phyloP scores from a whole-genome alignment of 1,140 invertebrate species.

The Danaus melanippus region DNA sequence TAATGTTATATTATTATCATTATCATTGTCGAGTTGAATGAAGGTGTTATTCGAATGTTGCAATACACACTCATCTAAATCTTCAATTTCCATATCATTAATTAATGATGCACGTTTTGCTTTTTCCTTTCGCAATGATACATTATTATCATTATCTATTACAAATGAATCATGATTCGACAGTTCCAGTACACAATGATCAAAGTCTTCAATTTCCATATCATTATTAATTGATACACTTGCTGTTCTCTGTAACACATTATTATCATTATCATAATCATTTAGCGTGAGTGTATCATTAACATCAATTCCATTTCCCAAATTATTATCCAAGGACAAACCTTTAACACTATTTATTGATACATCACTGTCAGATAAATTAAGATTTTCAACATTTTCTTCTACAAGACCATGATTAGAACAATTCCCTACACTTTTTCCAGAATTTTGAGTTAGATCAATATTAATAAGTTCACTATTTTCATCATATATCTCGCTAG shows the following conservation, averaged over 20 bases:
- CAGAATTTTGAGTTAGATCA: slow-evolving; percentile 1
- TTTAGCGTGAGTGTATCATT: slow-evolving; percentile 5
- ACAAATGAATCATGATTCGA: slow-evolving; percentile 5
- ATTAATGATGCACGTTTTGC: too few relatives aligned
- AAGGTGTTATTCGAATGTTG: slow-evolving; percentile 3
- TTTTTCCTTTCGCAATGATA: too few relatives aligned
- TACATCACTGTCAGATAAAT: too few relatives aligned
- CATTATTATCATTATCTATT: slow-evolving; percentile 8
- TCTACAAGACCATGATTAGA: too few relatives aligned
- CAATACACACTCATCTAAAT: slow-evolving; percentile 1
- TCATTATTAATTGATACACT: slow-evolving; percentile 1
- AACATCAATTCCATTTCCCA: too few relatives aligned
- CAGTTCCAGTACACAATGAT: slow-evolving; percentile 6
- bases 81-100: slow-evolving; percentile 4
- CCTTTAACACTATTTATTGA: not conserved
- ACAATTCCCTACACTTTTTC: too few relatives aligned
- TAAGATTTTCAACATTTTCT: too few relatives aligned
- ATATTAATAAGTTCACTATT: not conserved
- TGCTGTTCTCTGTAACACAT: not conserved
- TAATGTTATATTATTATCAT: not conserved
- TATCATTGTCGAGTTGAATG: not conserved
- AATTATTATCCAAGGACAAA: too few relatives aligned
- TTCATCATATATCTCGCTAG: not conserved
- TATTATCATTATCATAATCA: slow-evolving; percentile 9
- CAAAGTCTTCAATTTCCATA: slow-evolving; percentile 1